Evolutionary conservation across 2,888 invertebrate species (phyloP).

Genomic region (Stenodema calcarata): DNA sequence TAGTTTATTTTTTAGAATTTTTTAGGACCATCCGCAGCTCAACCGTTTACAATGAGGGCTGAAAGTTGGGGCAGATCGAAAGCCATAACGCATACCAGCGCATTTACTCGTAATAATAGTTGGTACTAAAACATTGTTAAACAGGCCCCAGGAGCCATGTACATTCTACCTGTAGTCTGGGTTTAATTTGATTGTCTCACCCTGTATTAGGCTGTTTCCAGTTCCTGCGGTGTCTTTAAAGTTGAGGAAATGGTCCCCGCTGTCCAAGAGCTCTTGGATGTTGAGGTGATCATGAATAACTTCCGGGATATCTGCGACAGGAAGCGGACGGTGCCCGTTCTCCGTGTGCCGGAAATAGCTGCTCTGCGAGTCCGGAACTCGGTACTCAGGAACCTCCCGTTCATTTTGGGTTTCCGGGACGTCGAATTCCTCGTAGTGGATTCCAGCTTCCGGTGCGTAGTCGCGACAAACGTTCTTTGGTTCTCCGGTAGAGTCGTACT

Average conservation of each 20-base stretch:
- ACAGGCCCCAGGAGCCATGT: no score
- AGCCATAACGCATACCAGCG: no score
- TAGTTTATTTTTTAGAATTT: no score
- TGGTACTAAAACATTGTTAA: no score
- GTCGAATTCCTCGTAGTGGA: neutral
- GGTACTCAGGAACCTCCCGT: neutral
- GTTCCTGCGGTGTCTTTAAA: neutral
- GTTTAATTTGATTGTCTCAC: neutral
- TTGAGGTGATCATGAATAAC: neutral
- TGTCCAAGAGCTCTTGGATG: neutral
- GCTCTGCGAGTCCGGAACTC: neutral
- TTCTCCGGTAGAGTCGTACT: neutral
- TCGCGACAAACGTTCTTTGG: neutral
- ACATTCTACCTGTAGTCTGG: no score
- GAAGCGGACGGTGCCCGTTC: neutral
- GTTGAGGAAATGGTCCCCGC: neutral
- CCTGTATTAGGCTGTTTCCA: neutral
- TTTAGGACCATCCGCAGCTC: no score
- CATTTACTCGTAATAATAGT: no score
- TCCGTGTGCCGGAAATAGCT: neutral
- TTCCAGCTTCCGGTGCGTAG: neutral
- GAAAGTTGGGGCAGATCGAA: no score
- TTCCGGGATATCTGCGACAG: neutral
- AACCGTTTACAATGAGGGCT: no score
- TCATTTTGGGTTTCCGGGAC: neutral